These are phyloP conservation scores for Sciurus carolinensis DNA, from an alignment of 2,797 vertebrate species.

Conservation along the genomic window DNA sequence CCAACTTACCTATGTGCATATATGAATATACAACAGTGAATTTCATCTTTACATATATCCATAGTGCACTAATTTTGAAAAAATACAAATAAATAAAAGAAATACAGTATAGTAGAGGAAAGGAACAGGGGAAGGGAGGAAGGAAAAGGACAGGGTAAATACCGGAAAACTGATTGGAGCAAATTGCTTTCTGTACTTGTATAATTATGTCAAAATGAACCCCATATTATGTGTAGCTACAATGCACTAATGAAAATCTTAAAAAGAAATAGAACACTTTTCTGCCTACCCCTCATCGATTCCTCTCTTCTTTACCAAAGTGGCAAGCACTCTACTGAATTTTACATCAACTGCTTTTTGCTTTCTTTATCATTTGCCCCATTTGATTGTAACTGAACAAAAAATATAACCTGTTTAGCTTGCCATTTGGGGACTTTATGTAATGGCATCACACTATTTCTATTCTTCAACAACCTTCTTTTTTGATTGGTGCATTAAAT, in stretches of 20 bases:
- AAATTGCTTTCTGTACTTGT: no score
- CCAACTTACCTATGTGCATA: no score
- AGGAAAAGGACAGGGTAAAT: no score
- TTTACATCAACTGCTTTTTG: slow-evolving; percentile 34
- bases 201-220: no score
- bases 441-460: slow-evolving; percentile 24
- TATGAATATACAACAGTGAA: neutral
- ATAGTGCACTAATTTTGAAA: neutral
- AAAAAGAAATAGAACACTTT: slow-evolving; percentile 30
- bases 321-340: slow-evolving; percentile 7
- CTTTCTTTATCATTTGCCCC: slow-evolving; percentile 28
- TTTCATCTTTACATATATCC: neutral
- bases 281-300: neutral
- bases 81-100: no score
- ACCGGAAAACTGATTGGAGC: no score
- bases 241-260: neutral
- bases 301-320: neutral
- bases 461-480: slow-evolving; percentile 29
- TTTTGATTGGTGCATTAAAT: neutral
- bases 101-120: no score
- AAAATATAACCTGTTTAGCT: neutral
- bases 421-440: slow-evolving; percentile 49
- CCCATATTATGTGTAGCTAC: neutral
- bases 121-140: no score
- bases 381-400: slow-evolving; percentile 30